A percentile compares a stretch with the other conserved stretches of the same genome.
Evolutionary conservation across 1,140 invertebrate species (phyloP).

Genomic region (Zaprionus nigranus): DNA sequence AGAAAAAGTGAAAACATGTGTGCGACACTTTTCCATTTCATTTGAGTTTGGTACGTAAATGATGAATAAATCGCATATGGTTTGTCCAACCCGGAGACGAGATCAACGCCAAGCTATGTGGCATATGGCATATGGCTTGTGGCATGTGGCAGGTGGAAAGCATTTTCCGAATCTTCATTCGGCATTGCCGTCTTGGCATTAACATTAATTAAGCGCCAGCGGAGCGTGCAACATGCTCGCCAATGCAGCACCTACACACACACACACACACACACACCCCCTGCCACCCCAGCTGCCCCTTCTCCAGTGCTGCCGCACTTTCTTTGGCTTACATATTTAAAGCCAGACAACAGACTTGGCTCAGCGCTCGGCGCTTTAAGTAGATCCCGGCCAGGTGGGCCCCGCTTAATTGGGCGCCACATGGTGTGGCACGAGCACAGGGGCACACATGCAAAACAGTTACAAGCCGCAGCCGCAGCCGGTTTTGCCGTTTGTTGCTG

Average conservation of each 20-base stretch:
- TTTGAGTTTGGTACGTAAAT: constrained; percentile 31
- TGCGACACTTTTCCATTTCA: constrained; percentile 63
- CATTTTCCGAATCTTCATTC: constrained; percentile 17
- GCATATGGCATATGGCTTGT: neutral
- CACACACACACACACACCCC: neutral
- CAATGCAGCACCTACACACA: constrained; percentile 23
- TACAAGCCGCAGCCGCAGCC: constrained; percentile 17
- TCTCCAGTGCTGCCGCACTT: constrained; percentile 46
- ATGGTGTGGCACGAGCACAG: neutral
- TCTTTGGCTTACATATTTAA: constrained; percentile 73
- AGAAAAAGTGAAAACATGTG: constrained; percentile 73
- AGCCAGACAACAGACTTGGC: neutral
- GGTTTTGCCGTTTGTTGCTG: neutral
- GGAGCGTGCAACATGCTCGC: constrained; percentile 72
- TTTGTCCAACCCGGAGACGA: neutral
- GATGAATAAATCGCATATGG: neutral
- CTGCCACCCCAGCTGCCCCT: neutral
- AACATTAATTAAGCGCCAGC: constrained; percentile 78
- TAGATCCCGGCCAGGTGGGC: constrained; percentile 33
- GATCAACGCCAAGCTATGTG: neutral
- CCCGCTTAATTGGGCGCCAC: constrained; percentile 48
- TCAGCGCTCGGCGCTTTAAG: constrained; percentile 13
- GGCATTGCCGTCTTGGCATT: constrained; percentile 22
- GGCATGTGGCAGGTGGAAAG: constrained; percentile 14
- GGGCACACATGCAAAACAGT: constrained; percentile 45